Base-by-base conservation (phyloP, 1,140 invertebrate species). In the Lepidotrigona ventralis region DNA sequence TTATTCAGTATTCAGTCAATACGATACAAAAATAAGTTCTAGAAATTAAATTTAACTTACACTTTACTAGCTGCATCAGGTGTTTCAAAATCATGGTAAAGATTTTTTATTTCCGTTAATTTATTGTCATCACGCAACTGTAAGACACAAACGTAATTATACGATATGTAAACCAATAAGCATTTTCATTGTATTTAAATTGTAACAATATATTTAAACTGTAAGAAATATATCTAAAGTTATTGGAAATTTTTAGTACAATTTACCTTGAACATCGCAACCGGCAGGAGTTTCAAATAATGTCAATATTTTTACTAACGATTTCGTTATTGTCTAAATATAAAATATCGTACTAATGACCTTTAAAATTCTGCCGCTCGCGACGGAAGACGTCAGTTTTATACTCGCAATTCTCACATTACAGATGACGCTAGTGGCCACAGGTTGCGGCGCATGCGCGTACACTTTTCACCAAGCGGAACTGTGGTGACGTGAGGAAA, bases 211-310 rank as follows among this genome's bases (percentile, higher is more conserved):
- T 14, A 60, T 2, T 60, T 6, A 63, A 15, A 26, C 17, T 33
- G 26, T 51, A 3, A 68, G 1, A 29, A 33, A 73, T 51, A 60
- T 51, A 33, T 75, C 51, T 73, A 60, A 58, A 85, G 58, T 79
- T 64, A 54, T 51, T 12, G 60, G 17, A 68, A 46, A n/a, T 5
- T 56, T 33, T 56, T 58, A 70, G 72, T 51, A 71, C 53, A 14
- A 70, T 56, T 23, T 96, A 99, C 97, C 96, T 99, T 99, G 93
- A 99, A 99, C 90, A 99, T 96, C 54, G 99, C 99, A 99, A 74
- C 99, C 99, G 80, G 98, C 98, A 72, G 99, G 96, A 29, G 98
- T 99, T 95, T 99, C 99, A 91, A 99, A 99, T 74, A 99, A 94
- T 82, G 99, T 98, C 95, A 99, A 97, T 99, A 99, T 99, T 17